Base-by-base conservation (phyloP, 30 jellyfish, hydroid and myxozoan species). In the Nemopilema nomurai region DNA sequence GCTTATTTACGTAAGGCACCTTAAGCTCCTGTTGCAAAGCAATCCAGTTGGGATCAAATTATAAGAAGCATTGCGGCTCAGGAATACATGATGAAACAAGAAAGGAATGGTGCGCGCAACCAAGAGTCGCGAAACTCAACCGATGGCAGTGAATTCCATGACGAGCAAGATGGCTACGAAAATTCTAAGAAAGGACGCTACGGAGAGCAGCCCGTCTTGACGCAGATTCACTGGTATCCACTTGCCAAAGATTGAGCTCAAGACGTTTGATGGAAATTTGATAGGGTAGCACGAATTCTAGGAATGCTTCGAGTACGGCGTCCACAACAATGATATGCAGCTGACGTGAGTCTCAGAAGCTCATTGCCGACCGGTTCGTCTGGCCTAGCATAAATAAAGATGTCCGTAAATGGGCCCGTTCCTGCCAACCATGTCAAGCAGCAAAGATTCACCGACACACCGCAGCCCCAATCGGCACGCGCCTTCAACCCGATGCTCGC, bases 281-380 rank as follows among this genome's bases (percentile, higher is more conserved):
- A 16, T 76, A 23, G 31, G 73, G 62, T 74, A 88, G 88, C 88
- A 85, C 32, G 83, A 85, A 28, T 85, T 85, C 27, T 75, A 88
- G 94, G 94, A 85, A 66, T n/a, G 83, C 76, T 85, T 85, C 30
- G 82, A 85, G 31, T 83, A 73, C 41, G 87, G 88, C 31, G 94
- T 85, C 0, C 82, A 85, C 67, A 41, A 66, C 49, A 53, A 74
- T 18, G 9, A 41, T 3, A 41, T 41, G 57, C 57, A 3, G 57
- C 57, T n/a, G 28, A 73, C 68, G 74, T 51, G 62, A 88, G 94
- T 41, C 67, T 82, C 19, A 83, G n/a, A n/a, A n/a, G n/a, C n/a
- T n/a, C 94, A 49, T 85, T 62, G 28, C 76, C 66, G 77, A 51
- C 94, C 0, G 53, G 74, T 20, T 74, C 88, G 0, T n/a, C n/a